Evolutionary conservation across 2,888 invertebrate genomes (phyloP).

Genomic region (Elaeidobius kamerunicus): DNA sequence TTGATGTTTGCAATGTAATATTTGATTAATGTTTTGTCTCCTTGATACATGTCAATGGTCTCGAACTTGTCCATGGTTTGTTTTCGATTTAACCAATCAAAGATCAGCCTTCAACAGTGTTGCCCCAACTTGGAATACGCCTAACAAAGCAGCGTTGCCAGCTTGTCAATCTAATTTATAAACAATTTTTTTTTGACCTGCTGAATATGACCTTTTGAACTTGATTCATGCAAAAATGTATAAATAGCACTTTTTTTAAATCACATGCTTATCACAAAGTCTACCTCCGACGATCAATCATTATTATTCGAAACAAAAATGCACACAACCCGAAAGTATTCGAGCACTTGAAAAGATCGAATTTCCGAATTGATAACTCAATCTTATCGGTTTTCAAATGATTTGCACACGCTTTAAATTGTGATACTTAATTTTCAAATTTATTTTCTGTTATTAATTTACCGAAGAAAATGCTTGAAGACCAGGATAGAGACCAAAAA

Average conservation of each 20-base stretch:
- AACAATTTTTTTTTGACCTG: neutral
- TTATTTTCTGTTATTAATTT: neutral
- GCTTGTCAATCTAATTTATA: no score
- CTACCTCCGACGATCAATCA: neutral
- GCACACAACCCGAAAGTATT: no score
- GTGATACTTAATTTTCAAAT: neutral
- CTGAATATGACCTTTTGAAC: slow-evolving; percentile 5
- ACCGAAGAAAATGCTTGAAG: slow-evolving; percentile 9
- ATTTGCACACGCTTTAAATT: slow-evolving; percentile 1
- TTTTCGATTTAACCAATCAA: no score
- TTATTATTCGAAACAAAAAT: no score
- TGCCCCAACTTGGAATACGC: no score
- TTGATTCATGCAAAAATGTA: slow-evolving; percentile 2
- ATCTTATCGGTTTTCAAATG: neutral
- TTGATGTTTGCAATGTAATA: no score
- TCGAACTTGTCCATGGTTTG: no score
- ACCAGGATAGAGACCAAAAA: slow-evolving; percentile 6
- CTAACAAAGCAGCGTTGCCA: neutral
- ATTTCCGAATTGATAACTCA: neutral
- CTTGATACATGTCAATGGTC: no score
- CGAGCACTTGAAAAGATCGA: neutral
- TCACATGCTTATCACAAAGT: neutral
- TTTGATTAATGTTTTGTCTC: no score
- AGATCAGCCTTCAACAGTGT: no score
- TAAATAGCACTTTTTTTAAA: slow-evolving; percentile 1